Base-by-base conservation (phyloP, 2,797 vertebrate genomes). In the Helicolenus hilgendorfi region DNA sequence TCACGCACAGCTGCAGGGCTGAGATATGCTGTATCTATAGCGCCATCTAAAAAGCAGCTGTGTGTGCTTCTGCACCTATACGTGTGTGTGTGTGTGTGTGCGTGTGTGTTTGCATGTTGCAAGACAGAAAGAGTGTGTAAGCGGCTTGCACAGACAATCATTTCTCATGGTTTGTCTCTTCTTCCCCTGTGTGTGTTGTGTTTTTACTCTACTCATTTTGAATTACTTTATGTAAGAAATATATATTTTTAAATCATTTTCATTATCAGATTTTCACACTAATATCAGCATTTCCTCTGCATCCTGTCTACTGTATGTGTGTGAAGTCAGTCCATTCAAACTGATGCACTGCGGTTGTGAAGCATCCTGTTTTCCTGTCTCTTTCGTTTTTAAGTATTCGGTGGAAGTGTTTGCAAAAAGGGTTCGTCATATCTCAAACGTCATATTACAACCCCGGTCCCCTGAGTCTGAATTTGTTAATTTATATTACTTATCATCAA, bases 21-120 rank as follows among this genome's bases (percentile, higher is more conserved):
- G 36, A 92, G 85, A 89, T 82, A 84, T 31, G 77, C 74, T 79
- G 18, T 71, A 95, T 95, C 91, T 92, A 31, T 41, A 45, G 60
- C 83, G 71, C 88, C 89, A 92, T 94, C 93, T 87, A 85, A 86
- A 75, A 81, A 83, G 79, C 94, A 94, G 92, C 90, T 95, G 55
- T 83, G 49, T 83, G 49, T 73, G 63, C 72, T 41, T 74, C 58
- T 49, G 38, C 36, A 62, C 62, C 58, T 62, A 15, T 29, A 35
- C 4, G 20, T 22, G 38, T 41, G 38, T 36, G 35, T 36, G 35
- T 36, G 70, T 85, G 70, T 45, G 72, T 53, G 49, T 62, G 29
- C 36, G 38, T 67, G 29, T 81, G 63, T 79, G 79, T 75, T 53
- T 79, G 84, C 78, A 77, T 27, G 62, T 36, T 92, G 85, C 85